These are phyloP conservation scores for Trichonephila clavata DNA, from an alignment of 1,140 invertebrate species.

Conservation along the genomic window DNA sequence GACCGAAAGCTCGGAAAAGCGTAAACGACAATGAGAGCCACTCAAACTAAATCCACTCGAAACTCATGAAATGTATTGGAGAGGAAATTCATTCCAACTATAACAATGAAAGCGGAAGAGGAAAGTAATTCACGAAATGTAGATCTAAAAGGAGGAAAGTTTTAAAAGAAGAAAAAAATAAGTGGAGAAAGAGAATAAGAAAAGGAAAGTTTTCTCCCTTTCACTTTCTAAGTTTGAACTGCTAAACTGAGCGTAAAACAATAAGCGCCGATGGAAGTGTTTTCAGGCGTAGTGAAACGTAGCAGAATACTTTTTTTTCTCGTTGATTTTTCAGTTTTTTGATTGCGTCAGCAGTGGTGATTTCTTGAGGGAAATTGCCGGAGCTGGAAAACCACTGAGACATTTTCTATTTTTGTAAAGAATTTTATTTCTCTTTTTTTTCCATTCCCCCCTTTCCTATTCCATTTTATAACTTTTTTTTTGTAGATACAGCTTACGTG, in stretches of 20 bases:
- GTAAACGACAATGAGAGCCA: constrained; percentile 24
- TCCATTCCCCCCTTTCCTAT: not conserved
- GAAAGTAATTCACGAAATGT: constrained; percentile 72
- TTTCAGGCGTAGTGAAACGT: constrained; percentile 65
- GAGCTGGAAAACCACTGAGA: constrained; percentile 63
- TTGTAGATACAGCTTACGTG: not conserved
- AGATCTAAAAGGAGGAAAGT: constrained; percentile 57
- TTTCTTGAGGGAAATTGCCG: constrained; percentile 66
- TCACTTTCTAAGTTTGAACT: constrained; percentile 65
- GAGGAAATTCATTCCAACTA: constrained; percentile 65
- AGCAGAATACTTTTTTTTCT: constrained; percentile 48
- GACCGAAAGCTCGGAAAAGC: not conserved
- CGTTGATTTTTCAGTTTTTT: constrained; percentile 65
- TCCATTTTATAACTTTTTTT: not conserved
- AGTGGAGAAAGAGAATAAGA: not conserved
- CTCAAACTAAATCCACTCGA: constrained; percentile 62
- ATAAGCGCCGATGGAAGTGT: constrained; percentile 69
- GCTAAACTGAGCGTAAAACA: constrained; percentile 72
- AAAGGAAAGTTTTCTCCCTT: constrained; percentile 45
- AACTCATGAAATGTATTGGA: constrained; percentile 57
- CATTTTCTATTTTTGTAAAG: constrained; percentile 60
- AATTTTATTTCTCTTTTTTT: constrained; percentile 6
- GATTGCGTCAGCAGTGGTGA: constrained; percentile 48
- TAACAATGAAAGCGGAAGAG: constrained; percentile 58
- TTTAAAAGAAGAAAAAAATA: not conserved